Base-by-base conservation (phyloP, 2,113 vertebrate species). In the Ammodytes dubius region DNA sequence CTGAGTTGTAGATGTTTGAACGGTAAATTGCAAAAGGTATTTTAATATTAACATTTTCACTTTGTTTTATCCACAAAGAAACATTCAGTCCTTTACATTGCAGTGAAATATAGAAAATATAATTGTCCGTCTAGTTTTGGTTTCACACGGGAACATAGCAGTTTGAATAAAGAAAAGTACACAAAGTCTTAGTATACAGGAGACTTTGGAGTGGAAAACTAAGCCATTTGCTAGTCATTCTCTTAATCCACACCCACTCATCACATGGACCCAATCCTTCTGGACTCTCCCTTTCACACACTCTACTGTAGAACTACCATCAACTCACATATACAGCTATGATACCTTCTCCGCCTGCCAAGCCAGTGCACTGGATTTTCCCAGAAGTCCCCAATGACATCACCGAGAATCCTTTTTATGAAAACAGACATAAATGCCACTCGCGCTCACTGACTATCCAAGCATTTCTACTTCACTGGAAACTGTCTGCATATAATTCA, bases 331-430 rank as follows among this genome's bases (percentile, higher is more conserved):
- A 54, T 73, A 58, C 39, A 80, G 83, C 64, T 46, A 60, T 70
- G 57, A n/a, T 89, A 87, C 50, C 69, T 88, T 87, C 82, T 56
- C 63, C 60, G 58, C 52, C 77, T 84, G 81, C 85, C 79, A 82
- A 88, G 82, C 27, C 27, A 47, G 70, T n/a, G 45, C 27, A 66
- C 60, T 57, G 68, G 39, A 45, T 74, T 27, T 91, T 88, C 72
- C 71, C 57, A 85, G 76, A 87, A 84, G 35, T 54, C 17, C 64
- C 35, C 9, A 19, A 14, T 71, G 79, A 87, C 66, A 71, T 82
- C 69, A 70, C 39, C 1, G 6, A 54, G 14, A 65, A 8, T 79
- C 46, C 27, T n/a, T 60, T 83, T 72, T 57, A 53, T 10, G 58
- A 5, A 37, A 59, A 59, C 27, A 52, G 15, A 27, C 7, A 64